These are phyloP conservation scores for Chelonus insularis DNA, from an alignment of 1,140 invertebrate genomes.

Conservation along the genomic window DNA sequence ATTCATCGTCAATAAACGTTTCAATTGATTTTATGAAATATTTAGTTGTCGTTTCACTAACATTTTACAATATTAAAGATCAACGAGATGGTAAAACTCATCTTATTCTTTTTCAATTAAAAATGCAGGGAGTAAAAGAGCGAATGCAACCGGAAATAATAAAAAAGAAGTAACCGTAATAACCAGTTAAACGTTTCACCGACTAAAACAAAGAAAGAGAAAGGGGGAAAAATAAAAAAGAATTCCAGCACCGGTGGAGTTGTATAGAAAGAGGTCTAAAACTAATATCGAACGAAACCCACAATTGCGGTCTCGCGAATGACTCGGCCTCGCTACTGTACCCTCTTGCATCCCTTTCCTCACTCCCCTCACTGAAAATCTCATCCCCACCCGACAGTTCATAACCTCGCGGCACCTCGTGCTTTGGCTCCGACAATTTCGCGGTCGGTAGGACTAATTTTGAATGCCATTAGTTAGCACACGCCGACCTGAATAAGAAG, in stretches of 20 bases:
- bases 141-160: slow-evolving; percentile 1
- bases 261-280: slow-evolving; percentile 43
- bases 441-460: slow-evolving; percentile 30
- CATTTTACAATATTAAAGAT: too few species aligned
- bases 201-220: slow-evolving; percentile 10
- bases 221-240: slow-evolving; percentile 2
- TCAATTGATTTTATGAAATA: too few species aligned
- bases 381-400: slow-evolving; percentile 21
- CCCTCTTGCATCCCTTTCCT: slow-evolving; percentile 6
- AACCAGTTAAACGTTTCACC: slow-evolving; percentile 21
- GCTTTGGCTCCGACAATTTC: slow-evolving; percentile 13
- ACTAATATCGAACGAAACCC: slow-evolving; percentile 52
- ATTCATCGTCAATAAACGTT: too few species aligned
- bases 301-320: slow-evolving; percentile 23
- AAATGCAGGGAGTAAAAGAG: neutral
- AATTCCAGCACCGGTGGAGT: neutral
- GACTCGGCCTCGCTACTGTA: slow-evolving; percentile 20
- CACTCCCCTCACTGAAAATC: slow-evolving; percentile 3
- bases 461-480: slow-evolving; percentile 34
- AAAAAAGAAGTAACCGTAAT: slow-evolving; percentile 23
- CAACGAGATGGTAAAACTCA: too few species aligned
- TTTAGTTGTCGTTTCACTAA: too few species aligned
- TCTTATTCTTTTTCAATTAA: neutral
- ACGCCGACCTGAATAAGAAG: slow-evolving; percentile 17
- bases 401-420: slow-evolving; percentile 24